Evolutionary conservation across 1,140 invertebrate species (phyloP).

Genomic region (Tetranychus cinnabarinus): DNA sequence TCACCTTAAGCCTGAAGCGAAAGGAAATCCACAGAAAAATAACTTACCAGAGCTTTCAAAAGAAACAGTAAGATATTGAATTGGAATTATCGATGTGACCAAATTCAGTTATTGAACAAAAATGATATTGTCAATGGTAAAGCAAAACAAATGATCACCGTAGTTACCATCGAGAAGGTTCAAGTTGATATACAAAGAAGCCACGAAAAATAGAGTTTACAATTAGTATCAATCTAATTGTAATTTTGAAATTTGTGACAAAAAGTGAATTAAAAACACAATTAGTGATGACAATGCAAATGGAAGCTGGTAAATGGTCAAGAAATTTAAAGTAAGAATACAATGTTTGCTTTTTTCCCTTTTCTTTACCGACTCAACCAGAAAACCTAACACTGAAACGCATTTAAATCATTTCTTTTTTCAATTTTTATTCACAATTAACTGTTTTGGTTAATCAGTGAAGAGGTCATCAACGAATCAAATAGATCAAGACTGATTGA

Average conservation of each 20-base stretch:
- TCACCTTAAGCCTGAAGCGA: too few species aligned
- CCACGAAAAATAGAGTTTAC: too few species aligned
- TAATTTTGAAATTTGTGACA: too few species aligned
- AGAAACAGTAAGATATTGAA: not conserved
- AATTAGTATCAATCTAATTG: too few species aligned
- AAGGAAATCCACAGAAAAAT: too few species aligned
- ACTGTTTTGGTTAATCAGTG: not conserved
- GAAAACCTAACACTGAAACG: not conserved
- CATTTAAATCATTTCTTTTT: not conserved
- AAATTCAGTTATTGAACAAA: not conserved
- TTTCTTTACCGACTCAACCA: too few species aligned
- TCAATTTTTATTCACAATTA: not conserved
- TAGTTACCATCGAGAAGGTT: constrained; percentile 23
- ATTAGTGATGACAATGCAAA: not conserved
- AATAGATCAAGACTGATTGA: constrained; percentile 7
- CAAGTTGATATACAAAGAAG: constrained; percentile 53
- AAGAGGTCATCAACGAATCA: constrained; percentile 5
- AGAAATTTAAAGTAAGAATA: constrained; percentile 8
- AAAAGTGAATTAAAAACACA: too few species aligned
- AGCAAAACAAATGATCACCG: not conserved
- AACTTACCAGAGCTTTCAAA: not conserved
- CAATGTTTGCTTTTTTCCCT: not conserved
- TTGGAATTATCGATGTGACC: not conserved
- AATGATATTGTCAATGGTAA: not conserved
- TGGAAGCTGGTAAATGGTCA: constrained; percentile 7